Percentiles rank a stretch among this genome's conserved stretches.
Conservation (phyloP, 1,140 invertebrate species). For the Ladona fulva region DNA sequence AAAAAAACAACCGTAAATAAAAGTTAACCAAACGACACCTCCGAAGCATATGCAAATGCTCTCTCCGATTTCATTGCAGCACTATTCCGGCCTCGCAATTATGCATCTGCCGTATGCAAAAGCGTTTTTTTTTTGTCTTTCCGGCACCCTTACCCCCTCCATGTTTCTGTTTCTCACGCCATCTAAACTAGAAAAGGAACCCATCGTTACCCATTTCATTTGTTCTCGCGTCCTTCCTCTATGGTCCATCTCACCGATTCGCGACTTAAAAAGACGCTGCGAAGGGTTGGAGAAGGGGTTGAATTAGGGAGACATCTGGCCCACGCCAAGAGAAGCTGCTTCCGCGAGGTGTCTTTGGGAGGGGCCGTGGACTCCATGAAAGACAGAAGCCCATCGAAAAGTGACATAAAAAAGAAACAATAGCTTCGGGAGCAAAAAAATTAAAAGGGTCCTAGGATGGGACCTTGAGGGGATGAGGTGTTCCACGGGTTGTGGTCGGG, state of each 20-base stretch:
- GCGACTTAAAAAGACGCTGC: background rate
- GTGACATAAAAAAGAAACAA: constrained; percentile 6
- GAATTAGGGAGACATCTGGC: background rate
- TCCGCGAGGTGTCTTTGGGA: background rate
- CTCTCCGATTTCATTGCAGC: too few relatives aligned
- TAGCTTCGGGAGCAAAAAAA: background rate
- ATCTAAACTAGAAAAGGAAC: background rate
- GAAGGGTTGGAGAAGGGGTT: background rate
- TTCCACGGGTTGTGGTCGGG: background rate
- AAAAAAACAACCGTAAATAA: too few relatives aligned
- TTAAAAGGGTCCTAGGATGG: background rate
- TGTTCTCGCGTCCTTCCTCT: background rate
- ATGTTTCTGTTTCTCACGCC: background rate
- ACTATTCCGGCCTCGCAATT: background rate
- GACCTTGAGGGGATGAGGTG: background rate
- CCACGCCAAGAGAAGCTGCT: background rate
- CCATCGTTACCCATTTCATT: background rate
- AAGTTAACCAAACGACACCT: too few relatives aligned
- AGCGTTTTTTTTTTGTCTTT: background rate
- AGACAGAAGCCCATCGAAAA: background rate
- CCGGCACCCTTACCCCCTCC: background rate
- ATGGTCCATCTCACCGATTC: background rate
- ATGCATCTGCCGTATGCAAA: constrained; percentile 4
- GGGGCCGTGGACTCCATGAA: background rate
- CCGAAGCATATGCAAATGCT: too few relatives aligned